Conservation (phyloP, 2,888 invertebrate genomes). For the Dynastes hyllus region DNA sequence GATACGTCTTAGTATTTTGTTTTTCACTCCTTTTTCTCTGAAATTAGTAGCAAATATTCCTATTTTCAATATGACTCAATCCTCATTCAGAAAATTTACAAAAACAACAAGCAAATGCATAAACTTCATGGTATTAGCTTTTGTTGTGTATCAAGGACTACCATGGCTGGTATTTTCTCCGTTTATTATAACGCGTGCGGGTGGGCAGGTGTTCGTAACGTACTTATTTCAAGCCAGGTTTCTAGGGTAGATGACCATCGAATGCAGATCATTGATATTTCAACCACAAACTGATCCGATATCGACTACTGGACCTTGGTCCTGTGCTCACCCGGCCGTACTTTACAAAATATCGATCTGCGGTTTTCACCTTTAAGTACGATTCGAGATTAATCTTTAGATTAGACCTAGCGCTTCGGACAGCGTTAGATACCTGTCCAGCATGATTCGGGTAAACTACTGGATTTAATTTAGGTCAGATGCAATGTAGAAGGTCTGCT, state of each 20-base stretch:
- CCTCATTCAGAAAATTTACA: too few species aligned
- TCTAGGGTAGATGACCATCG: slow-evolving; percentile 8
- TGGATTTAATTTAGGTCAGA: slow-evolving; percentile 24
- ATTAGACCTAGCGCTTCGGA: slow-evolving; percentile 16
- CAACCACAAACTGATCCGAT: slow-evolving; percentile 20
- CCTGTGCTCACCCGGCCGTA: slow-evolving; percentile 10
- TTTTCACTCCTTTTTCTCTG: too few species aligned
- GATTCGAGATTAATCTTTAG: slow-evolving; percentile 31
- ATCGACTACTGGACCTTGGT: slow-evolving; percentile 28
- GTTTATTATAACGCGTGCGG: slow-evolving; percentile 17
- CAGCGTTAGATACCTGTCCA: slow-evolving; percentile 20
- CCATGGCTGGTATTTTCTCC: not conserved
- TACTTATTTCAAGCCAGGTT: not conserved
- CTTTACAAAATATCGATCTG: slow-evolving; percentile 34
- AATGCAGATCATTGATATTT: slow-evolving; percentile 14
- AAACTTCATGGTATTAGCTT: too few species aligned
- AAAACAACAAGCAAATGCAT: too few species aligned
- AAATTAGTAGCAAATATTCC: too few species aligned
- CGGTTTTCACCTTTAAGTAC: slow-evolving; percentile 32
- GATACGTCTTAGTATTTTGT: too few species aligned
- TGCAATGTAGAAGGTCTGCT: not conserved
- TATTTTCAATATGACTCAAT: too few species aligned
- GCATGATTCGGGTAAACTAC: slow-evolving; percentile 8
- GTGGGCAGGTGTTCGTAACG: slow-evolving; percentile 25
- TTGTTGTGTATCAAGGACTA: too few species aligned